phyloP scores from a whole-genome alignment of 2,888 invertebrate genomes.

The Eupithecia dodoneata region DNA sequence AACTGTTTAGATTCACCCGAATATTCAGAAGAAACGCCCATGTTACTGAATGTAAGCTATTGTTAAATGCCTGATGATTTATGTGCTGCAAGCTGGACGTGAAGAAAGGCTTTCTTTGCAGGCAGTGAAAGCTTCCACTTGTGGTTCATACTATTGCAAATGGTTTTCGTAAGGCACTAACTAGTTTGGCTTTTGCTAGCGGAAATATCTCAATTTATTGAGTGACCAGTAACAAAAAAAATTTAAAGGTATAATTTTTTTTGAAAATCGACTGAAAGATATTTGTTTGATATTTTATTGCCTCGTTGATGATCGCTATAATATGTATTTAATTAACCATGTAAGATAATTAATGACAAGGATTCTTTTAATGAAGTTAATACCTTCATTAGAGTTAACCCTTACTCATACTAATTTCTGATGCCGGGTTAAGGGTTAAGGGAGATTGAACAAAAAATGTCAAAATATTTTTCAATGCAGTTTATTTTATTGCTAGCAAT shows the following conservation, averaged over 20 bases:
- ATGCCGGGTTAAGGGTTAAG: neutral
- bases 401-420: neutral
- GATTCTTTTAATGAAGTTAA: neutral
- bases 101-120: slow-evolving; percentile 12
- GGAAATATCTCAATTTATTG: neutral
- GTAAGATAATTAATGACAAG: neutral
- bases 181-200: slow-evolving; percentile 1
- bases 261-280: neutral
- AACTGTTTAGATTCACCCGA: neutral
- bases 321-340: neutral
- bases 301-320: neutral
- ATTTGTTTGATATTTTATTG: neutral
- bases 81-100: slow-evolving; percentile 5
- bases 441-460: neutral
- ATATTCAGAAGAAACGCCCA: no score
- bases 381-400: no score
- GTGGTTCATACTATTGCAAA: slow-evolving; percentile 20
- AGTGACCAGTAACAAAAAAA: neutral
- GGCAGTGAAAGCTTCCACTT: slow-evolving; percentile 31
- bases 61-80: slow-evolving; percentile 10
- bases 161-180: slow-evolving; percentile 27
- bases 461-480: slow-evolving; percentile 36
- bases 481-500: slow-evolving; percentile 45
- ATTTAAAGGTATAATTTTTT: neutral
- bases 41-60: neutral